Percentiles rank a stretch among this genome's conserved stretches.
Conservation (phyloP, 2,888 invertebrate genomes). For the Cosmia trapezina region DNA sequence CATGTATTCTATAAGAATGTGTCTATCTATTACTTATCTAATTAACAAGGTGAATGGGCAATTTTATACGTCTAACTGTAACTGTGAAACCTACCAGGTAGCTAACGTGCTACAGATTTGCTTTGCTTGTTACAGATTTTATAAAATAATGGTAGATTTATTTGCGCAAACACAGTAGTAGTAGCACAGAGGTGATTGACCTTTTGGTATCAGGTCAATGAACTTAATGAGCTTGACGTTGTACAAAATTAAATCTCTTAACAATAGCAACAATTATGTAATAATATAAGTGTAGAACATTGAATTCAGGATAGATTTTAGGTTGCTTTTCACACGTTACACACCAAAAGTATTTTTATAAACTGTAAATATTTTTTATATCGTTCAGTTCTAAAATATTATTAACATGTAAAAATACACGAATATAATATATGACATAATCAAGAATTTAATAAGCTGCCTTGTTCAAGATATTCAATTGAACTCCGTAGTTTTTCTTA, state of each 20-base stretch:
- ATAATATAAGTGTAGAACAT: neutral
- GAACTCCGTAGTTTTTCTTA: conserved; percentile 41
- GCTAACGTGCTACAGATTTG: neutral
- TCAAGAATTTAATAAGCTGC: conserved; percentile 40
- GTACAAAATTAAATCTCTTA: conserved; percentile 1
- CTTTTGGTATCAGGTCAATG: neutral
- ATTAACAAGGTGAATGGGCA: neutral
- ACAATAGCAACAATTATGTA: conserved; percentile 5
- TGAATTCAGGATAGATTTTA: neutral
- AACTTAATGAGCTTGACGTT: neutral
- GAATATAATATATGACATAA: neutral
- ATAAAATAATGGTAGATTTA: neutral
- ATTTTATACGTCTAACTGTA: neutral
- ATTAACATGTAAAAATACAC: conserved; percentile 22
- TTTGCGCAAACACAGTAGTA: neutral
- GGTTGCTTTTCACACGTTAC: neutral
- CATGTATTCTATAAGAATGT: conserved; percentile 10
- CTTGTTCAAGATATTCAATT: conserved; percentile 39
- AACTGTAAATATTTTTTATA: conserved; percentile 1
- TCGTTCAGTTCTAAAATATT: conserved; percentile 16
- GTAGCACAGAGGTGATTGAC: neutral
- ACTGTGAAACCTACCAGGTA: neutral
- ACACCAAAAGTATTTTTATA: neutral
- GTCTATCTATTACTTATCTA: conserved; percentile 24
- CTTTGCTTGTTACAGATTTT: conserved; percentile 4